These are phyloP conservation scores for Mus pahari DNA, from an alignment of 2,113 vertebrate species.

Conservation along the genomic window DNA sequence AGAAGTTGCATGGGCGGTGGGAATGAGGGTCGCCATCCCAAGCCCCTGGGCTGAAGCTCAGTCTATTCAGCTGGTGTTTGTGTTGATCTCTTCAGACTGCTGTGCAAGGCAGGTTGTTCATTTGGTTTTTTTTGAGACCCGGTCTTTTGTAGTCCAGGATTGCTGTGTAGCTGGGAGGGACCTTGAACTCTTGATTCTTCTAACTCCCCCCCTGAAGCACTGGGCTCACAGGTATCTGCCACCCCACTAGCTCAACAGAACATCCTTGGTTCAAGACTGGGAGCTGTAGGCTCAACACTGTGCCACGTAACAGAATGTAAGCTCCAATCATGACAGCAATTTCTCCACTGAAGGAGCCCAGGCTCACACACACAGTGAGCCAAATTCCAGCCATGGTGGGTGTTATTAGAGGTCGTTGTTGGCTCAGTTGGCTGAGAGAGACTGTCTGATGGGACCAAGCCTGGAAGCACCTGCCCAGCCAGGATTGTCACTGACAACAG, in stretches of 20 bases:
- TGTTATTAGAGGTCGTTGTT: rapidly evolving
- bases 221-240: not conserved
- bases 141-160: not conserved
- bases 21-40: no score
- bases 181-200: not conserved
- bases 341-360: not conserved
- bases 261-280: not conserved
- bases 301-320: not conserved
- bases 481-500: constrained; percentile 63
- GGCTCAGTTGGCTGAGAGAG: not conserved
- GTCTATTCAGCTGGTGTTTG: not conserved
- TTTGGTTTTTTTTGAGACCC: not conserved
- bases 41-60: not conserved
- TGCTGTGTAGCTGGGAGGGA: not conserved
- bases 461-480: constrained; percentile 51
- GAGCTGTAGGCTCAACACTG: not conserved
- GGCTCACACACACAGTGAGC: not conserved
- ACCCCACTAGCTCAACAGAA: not conserved
- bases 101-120: not conserved
- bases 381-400: rapidly evolving
- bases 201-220: not conserved
- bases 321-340: rapidly evolving
- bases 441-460: not conserved
- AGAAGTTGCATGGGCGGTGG: not conserved
- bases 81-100: rapidly evolving